Percentiles rank a stretch among this genome's conserved stretches.
phyloP scores from a whole-genome alignment of 2,888 invertebrate genomes.

The Oxystoma pomonae region DNA sequence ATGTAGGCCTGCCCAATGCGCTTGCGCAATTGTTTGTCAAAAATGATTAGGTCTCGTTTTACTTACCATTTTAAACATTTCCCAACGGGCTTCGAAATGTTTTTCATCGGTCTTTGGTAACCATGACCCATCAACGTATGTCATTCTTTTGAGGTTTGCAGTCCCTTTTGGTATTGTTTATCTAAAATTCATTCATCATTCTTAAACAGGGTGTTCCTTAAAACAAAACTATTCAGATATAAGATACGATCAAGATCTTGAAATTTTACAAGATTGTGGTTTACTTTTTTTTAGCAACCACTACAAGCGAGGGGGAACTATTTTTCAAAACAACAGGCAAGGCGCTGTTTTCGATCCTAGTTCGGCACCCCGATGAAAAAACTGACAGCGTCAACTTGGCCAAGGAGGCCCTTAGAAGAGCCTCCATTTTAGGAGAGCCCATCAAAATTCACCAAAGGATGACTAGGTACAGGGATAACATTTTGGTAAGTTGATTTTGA shows the following conservation, averaged over 20 bases:
- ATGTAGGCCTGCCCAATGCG: conserved; percentile 43
- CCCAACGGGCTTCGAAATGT: too few species aligned
- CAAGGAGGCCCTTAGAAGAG: conserved; percentile 61
- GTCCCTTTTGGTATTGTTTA: too few species aligned
- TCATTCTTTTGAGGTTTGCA: too few species aligned
- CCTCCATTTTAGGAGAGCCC: conserved; percentile 61
- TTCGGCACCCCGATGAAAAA: conserved; percentile 53
- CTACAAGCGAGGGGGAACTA: conserved; percentile 61
- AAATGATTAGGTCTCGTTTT: too few species aligned
- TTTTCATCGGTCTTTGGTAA: too few species aligned
- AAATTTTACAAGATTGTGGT: too few species aligned
- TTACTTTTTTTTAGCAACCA: conserved; percentile 35
- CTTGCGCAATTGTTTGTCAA: conserved; percentile 43
- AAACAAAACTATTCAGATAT: too few species aligned
- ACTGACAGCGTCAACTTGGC: conserved; percentile 62
- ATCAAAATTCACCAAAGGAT: conserved; percentile 62
- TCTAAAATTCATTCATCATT: too few species aligned
- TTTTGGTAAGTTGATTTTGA: conserved; percentile 54
- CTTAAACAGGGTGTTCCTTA: too few species aligned
- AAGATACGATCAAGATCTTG: too few species aligned
- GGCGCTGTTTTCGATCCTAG: conserved; percentile 63
- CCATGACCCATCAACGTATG: too few species aligned
- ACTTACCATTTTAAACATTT: too few species aligned
- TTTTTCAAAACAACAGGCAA: conserved; percentile 66
- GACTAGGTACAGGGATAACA: conserved; percentile 64